These are phyloP conservation scores for Eurosta solidaginis DNA, from an alignment of 1,140 invertebrate genomes.

Conservation along the genomic window DNA sequence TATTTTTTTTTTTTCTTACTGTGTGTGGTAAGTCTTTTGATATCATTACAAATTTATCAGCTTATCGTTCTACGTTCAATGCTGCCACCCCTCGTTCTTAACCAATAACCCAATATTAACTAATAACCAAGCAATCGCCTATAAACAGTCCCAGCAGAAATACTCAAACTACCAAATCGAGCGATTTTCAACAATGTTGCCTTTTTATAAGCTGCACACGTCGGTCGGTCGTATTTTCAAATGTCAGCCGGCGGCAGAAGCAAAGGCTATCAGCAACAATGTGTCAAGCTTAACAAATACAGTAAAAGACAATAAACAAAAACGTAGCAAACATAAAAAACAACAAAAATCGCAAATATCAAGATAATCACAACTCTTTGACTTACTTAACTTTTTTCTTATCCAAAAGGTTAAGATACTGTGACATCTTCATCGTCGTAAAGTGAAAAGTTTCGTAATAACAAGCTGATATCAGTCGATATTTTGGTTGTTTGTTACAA, in stretches of 20 bases:
- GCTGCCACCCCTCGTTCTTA: background rate
- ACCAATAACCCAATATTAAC: too few species aligned
- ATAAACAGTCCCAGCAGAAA: background rate
- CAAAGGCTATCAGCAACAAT: conserved; percentile 19
- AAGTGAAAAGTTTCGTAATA: conserved; percentile 4
- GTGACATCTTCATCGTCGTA: background rate
- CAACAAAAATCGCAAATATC: background rate
- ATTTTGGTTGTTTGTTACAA: background rate
- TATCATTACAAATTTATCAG: conserved; percentile 23
- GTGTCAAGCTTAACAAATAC: conserved; percentile 10
- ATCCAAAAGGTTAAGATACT: background rate
- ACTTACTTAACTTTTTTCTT: background rate
- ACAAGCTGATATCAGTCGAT: background rate
- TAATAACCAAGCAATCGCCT: background rate
- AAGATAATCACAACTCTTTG: background rate
- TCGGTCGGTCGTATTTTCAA: background rate
- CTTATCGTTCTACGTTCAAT: conserved; percentile 15
- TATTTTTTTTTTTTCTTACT: background rate
- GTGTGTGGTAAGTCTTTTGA: conserved; percentile 12
- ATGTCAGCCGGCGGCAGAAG: background rate
- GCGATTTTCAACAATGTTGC: background rate
- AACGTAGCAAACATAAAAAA: background rate
- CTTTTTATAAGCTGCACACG: background rate
- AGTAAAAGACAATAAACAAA: too few species aligned
- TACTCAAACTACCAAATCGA: background rate